Evolutionary conservation across 2,888 invertebrate genomes (phyloP).

Genomic region (Thumatha senex): DNA sequence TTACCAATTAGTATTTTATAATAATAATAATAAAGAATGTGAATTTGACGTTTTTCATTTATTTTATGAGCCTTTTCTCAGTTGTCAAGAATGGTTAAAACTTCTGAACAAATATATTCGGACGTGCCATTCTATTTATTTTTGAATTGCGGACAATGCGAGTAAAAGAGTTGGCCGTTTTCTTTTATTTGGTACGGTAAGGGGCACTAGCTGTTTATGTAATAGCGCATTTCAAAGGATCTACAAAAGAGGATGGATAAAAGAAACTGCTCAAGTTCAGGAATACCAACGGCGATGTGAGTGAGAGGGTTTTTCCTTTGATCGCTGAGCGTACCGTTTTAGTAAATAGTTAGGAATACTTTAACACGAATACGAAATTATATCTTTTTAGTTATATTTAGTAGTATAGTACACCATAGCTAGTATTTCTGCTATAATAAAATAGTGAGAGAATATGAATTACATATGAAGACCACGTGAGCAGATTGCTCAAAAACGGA

Average conservation of each 20-base stretch:
- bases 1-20: slow-evolving; percentile 39
- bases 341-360: slow-evolving; percentile 9
- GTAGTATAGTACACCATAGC: no score
- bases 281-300: slow-evolving; percentile 39
- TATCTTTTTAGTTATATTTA: no score
- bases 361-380: no score
- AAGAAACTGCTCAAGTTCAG: slow-evolving; percentile 43
- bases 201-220: slow-evolving; percentile 50
- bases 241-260: slow-evolving; percentile 43
- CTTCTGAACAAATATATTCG: slow-evolving; percentile 27
- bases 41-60: slow-evolving; percentile 21
- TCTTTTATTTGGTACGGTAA: slow-evolving; percentile 43
- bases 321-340: slow-evolving; percentile 35
- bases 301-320: slow-evolving; percentile 35
- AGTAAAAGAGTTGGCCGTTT: slow-evolving; percentile 31
- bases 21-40: slow-evolving; percentile 40
- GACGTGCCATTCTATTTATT: no score
- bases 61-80: slow-evolving; percentile 11
- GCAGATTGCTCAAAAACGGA: no score
- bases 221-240: slow-evolving; percentile 49
- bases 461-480: no score
- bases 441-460: no score
- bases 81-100: neutral
- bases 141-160: slow-evolving; percentile 36
- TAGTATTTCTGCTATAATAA: no score